phyloP scores from a whole-genome alignment of 2,888 invertebrate genomes.

The Eristalis arbustorum region DNA sequence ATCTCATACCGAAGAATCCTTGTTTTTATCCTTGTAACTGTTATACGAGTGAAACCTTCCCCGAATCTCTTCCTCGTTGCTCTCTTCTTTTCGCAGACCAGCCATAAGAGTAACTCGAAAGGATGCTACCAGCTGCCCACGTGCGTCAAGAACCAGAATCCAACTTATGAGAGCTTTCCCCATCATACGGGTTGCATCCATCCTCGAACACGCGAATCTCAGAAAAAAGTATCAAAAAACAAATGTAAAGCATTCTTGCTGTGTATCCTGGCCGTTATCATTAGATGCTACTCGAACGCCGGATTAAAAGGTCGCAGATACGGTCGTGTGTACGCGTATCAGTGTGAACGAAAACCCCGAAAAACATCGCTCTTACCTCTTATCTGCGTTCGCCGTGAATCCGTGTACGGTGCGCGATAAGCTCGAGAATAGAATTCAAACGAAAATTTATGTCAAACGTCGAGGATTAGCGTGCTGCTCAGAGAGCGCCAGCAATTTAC shows the following conservation, averaged over 20 bases:
- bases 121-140: neutral
- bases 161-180: neutral
- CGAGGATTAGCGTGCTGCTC: slow-evolving; percentile 26
- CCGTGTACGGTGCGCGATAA: slow-evolving; percentile 43
- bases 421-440: slow-evolving; percentile 12
- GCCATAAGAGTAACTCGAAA: neutral
- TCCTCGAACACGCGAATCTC: neutral
- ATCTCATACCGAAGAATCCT: neutral
- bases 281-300: slow-evolving; percentile 68
- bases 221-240: slow-evolving; percentile 35
- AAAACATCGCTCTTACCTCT: slow-evolving; percentile 32
- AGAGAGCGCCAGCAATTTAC: neutral
- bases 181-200: slow-evolving; percentile 7
- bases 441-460: slow-evolving; percentile 38
- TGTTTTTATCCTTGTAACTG: neutral
- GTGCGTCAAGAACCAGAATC: neutral
- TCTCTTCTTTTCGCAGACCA: neutral
- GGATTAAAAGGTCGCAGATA: slow-evolving; percentile 58
- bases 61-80: neutral
- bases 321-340: slow-evolving; percentile 36
- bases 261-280: slow-evolving; percentile 54
- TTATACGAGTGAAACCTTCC: neutral
- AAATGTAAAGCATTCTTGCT: slow-evolving; percentile 57
- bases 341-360: neutral
- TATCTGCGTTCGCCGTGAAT: slow-evolving; percentile 13